Base-by-base conservation (phyloP, 2,797 vertebrate genomes). In the Acropternis orthonyx region DNA sequence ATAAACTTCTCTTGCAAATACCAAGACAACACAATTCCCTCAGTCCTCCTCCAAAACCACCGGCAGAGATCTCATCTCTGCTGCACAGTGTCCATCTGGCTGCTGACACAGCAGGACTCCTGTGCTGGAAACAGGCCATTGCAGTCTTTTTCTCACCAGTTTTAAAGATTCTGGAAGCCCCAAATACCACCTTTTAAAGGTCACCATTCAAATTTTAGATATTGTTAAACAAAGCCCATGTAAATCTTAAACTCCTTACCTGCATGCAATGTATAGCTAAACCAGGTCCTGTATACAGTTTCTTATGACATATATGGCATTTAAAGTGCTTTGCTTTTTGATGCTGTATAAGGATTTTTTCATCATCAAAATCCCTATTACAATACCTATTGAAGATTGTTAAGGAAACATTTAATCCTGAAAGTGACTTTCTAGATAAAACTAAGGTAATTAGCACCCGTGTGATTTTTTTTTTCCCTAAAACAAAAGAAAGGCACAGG, bases 251-350 rank as follows among this genome's bases (percentile, higher is more conserved):
- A 69, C 32, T 34, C 63, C 96, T 97, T 97, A 99, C 99, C 99
- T 99, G 99, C 99, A 99, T 99, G 96, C 99, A 99, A 89, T 99
- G 99, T 96, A 99, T 99, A 62, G 99, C 99, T 97, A 99, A 98
- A 28, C 99, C 99, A 69, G 99, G 99, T 75, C 99, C 99, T 28
- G 99, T 99, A 86, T 99, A 99, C 59, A 99, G 95, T 90, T 99
- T 99, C 96, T 99, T 99, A 95, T 99, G 99, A 97, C 99, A 99
- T 97, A 99, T 99, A 75, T 99, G 99, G 91, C 99, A 99, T 98
- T 99, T 99, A 96, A 99, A 99, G 98, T 99, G 99, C 96, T 99
- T 99, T 59, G 99, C 99, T 97, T 99, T 99, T 96, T 99, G 99
- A 90, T 99, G 99, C 94, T 99, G 99, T 96, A 99, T 99, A 78